A percentile compares a stretch with the other conserved stretches of the same genome.
These are phyloP conservation scores for Eupithecia abbreviata DNA, from an alignment of 2,888 invertebrate genomes.

Conservation along the genomic window DNA sequence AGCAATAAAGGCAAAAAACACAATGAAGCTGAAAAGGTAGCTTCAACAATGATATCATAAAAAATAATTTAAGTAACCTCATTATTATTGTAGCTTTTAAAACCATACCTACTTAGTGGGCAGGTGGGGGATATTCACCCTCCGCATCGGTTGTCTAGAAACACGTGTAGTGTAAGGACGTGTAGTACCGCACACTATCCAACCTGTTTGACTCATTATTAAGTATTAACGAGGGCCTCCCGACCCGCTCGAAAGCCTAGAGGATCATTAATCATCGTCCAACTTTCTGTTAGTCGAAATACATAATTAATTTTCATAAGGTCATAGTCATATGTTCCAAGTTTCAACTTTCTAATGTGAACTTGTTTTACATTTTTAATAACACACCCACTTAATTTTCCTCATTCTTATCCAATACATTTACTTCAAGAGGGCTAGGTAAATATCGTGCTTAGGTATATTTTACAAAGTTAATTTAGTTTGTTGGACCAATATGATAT, in stretches of 20 bases:
- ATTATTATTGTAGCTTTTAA: background rate
- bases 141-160: constrained; percentile 46
- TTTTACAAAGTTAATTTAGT: no score
- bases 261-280: constrained; percentile 45
- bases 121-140: constrained; percentile 19
- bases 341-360: constrained; percentile 14
- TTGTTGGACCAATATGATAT: no score
- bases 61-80: background rate
- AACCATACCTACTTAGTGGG: constrained; percentile 4
- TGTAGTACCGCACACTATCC: constrained; percentile 34
- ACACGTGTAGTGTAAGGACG: constrained; percentile 51
- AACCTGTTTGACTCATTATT: constrained; percentile 56
- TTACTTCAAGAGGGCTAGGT: background rate
- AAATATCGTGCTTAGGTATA: no score
- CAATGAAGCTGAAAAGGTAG: background rate
- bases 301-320: constrained; percentile 37
- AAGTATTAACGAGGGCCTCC: constrained; percentile 47
- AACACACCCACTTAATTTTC: constrained; percentile 12
- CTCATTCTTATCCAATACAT: background rate
- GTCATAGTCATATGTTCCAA: constrained; percentile 25
- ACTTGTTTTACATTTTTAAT: constrained; percentile 14
- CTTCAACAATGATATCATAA: background rate
- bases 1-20: background rate
- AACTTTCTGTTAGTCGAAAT: constrained; percentile 40
- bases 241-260: constrained; percentile 32